phyloP scores from a whole-genome alignment of 1,140 invertebrate species.

The Glomeris maerens region DNA sequence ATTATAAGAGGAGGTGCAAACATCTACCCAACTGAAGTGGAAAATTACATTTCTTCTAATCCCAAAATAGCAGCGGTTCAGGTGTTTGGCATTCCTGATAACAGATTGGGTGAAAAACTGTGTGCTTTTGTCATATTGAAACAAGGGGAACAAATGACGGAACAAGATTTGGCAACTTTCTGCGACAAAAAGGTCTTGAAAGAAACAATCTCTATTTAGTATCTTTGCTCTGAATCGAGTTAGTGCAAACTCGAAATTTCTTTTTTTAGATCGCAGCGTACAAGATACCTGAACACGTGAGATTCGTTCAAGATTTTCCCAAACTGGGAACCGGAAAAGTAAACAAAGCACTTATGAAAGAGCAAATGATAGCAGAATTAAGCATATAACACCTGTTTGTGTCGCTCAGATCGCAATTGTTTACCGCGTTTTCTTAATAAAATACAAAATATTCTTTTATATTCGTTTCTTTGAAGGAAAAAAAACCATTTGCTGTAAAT shows the following conservation, averaged over 20 bases:
- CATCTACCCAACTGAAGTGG: conserved; percentile 74
- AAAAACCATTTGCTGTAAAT: no score
- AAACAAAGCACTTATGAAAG: no score
- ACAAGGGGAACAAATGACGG: conserved; percentile 33
- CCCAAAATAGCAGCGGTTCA: conserved; percentile 60
- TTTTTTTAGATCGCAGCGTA: conserved; percentile 37
- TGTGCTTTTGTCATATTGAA: conserved; percentile 55
- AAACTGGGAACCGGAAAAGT: conserved; percentile 39
- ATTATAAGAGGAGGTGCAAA: conserved; percentile 88
- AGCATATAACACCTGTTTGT: no score
- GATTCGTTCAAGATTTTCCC: conserved; percentile 39
- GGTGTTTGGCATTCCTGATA: conserved; percentile 60
- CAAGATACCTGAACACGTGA: conserved; percentile 39
- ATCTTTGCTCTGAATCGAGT: no score
- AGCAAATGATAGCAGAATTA: no score
- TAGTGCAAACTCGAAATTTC: no score
- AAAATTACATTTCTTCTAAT: conserved; percentile 62
- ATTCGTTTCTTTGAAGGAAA: neutral
- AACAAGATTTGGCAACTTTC: conserved; percentile 46
- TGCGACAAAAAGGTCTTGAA: conserved; percentile 48
- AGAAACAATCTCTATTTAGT: no score
- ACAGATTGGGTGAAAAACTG: conserved; percentile 69
- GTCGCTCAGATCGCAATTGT: no score
- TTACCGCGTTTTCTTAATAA: no score
- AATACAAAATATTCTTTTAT: conserved; percentile 49